A percentile compares a stretch with the other conserved stretches of the same genome.
These are phyloP conservation scores for Polyodon spathula DNA, from an alignment of 2,113 vertebrate genomes.

Conservation along the genomic window DNA sequence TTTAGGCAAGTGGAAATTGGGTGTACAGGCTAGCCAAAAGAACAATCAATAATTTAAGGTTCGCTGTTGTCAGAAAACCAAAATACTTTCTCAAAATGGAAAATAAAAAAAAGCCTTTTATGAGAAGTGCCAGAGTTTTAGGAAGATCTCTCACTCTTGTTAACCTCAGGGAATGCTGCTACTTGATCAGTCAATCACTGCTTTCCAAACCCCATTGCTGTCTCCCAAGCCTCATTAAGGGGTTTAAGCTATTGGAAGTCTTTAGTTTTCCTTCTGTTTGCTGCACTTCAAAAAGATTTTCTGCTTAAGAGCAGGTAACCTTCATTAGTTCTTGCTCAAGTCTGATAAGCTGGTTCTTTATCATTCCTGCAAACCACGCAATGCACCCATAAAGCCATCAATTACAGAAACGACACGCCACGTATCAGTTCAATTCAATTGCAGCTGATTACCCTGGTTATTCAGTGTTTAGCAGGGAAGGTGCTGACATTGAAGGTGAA, in stretches of 20 bases:
- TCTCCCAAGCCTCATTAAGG: neutral
- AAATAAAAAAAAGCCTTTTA: too few species aligned
- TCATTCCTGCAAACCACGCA: slow-evolving; percentile 18
- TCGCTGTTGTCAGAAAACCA: too few species aligned
- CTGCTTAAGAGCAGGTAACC: slow-evolving; percentile 18
- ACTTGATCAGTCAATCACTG: neutral
- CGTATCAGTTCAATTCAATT: slow-evolving; percentile 29
- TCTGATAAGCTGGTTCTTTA: slow-evolving; percentile 15
- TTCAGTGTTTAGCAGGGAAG: slow-evolving; percentile 14
- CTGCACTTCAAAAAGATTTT: slow-evolving; percentile 10
- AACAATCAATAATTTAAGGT: too few species aligned
- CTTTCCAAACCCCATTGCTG: neutral
- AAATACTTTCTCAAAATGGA: too few species aligned
- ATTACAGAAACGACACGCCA: slow-evolving; percentile 18
- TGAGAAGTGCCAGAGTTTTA: neutral
- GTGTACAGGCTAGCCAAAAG: too few species aligned
- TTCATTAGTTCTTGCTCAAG: slow-evolving; percentile 15
- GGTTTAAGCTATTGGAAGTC: neutral
- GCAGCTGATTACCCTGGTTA: slow-evolving; percentile 19
- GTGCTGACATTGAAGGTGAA: slow-evolving; percentile 17
- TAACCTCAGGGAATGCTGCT: neutral
- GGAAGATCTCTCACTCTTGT: neutral
- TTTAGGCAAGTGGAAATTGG: too few species aligned
- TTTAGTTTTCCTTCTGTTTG: neutral
- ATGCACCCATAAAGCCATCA: slow-evolving; percentile 25